Conservation (phyloP, 2,888 invertebrate genomes). For the Mythimna pallens region DNA sequence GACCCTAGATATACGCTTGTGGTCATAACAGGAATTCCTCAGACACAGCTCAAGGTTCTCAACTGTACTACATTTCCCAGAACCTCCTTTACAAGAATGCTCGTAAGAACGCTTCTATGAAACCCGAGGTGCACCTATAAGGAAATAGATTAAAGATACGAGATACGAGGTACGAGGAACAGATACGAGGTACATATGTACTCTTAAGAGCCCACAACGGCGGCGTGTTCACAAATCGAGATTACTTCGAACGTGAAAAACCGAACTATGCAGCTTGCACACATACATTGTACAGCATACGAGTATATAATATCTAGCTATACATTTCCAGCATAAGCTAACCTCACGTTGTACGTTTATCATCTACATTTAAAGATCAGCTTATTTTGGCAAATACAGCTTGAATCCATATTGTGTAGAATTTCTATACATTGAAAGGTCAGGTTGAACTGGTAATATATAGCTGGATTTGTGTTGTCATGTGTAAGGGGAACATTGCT, state of each 20-base stretch:
- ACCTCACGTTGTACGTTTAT: not conserved
- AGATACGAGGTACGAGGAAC: slow-evolving; percentile 25
- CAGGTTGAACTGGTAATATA: not conserved
- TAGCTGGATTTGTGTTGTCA: not conserved
- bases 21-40: not conserved
- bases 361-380: not conserved
- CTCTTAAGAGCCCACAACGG: slow-evolving; percentile 13
- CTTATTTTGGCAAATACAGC: too few species aligned
- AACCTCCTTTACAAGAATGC: slow-evolving; percentile 1
- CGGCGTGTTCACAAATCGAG: slow-evolving; percentile 33
- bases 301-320: not conserved
- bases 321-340: not conserved
- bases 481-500: not conserved
- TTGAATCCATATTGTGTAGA: not conserved
- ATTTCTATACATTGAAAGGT: not conserved
- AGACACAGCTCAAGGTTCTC: not conserved
- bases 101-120: not conserved
- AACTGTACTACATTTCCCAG: too few species aligned
- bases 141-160: slow-evolving; percentile 37
- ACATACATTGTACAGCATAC: slow-evolving; percentile 22
- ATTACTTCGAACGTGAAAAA: slow-evolving; percentile 57
- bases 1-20: too few species aligned
- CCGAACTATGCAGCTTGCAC: slow-evolving; percentile 32
- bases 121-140: slow-evolving; percentile 9
- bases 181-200: slow-evolving; percentile 10